These are phyloP conservation scores for Melipona bicolor DNA, from an alignment of 2,888 invertebrate species.

Conservation along the genomic window DNA sequence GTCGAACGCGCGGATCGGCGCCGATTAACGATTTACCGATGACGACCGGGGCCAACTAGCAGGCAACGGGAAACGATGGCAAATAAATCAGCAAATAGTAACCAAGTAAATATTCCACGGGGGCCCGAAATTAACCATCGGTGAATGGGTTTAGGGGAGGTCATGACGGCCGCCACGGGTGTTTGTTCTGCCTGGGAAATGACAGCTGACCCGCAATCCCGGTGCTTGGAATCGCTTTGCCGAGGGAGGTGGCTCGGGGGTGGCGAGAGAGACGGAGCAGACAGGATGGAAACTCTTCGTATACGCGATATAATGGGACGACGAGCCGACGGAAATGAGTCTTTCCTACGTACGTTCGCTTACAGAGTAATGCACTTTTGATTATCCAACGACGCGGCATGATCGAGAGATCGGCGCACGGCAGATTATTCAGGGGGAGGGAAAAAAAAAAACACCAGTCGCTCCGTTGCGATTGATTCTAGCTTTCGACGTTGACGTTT, in stretches of 20 bases:
- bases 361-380: conserved; percentile 64
- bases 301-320: conserved; percentile 51
- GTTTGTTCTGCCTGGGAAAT: conserved; percentile 76
- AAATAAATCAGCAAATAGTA: conserved; percentile 71
- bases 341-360: conserved; percentile 52
- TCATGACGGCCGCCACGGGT: conserved; percentile 70
- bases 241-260: conserved; percentile 1
- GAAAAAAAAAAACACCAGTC: neutral
- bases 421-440: conserved; percentile 18
- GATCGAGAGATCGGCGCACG: conserved; percentile 28
- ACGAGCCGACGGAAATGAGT: conserved; percentile 58
- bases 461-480: neutral
- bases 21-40: conserved; percentile 57
- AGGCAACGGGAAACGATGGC: conserved; percentile 50
- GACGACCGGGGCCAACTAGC: neutral
- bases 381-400: conserved; percentile 47
- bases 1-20: conserved; percentile 10
- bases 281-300: conserved; percentile 10
- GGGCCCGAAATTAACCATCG: conserved; percentile 68
- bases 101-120: conserved; percentile 67
- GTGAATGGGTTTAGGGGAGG: conserved; percentile 70
- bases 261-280: neutral
- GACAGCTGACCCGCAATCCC: conserved; percentile 76
- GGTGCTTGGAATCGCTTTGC: conserved; percentile 65
- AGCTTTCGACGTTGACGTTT: neutral